Percentiles rank a stretch among this genome's conserved stretches.
Evolutionary conservation across 2,797 vertebrate species (phyloP).

Genomic region (Carapus acus): DNA sequence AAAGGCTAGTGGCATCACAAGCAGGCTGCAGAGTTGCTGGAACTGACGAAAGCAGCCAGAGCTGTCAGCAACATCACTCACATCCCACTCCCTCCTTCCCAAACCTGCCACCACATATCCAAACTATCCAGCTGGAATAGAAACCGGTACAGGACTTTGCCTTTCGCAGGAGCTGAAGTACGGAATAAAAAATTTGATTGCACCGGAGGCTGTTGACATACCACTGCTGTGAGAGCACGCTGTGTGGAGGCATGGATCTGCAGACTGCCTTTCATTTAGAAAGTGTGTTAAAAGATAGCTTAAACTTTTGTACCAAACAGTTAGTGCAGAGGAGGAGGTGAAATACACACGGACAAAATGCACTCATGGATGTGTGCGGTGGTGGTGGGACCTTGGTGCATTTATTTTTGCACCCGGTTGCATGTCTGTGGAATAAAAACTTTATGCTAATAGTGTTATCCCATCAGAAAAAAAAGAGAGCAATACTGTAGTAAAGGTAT

Average conservation of each 20-base stretch:
- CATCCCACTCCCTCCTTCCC: constrained; percentile 52
- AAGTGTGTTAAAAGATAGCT: constrained; percentile 68
- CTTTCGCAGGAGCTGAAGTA: constrained; percentile 62
- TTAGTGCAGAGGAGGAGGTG: constrained; percentile 22
- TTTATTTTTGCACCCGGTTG: constrained; percentile 18
- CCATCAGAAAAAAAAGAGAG: constrained; percentile 46
- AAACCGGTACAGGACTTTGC: constrained; percentile 55
- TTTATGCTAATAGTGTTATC: constrained; percentile 50
- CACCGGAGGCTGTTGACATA: constrained; percentile 71
- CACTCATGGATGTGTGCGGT: constrained; percentile 8
- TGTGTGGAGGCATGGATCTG: constrained; percentile 55
- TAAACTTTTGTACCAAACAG: constrained; percentile 69
- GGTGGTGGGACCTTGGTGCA: not conserved
- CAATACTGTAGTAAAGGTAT: constrained; percentile 53
- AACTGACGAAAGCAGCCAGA: constrained; percentile 70
- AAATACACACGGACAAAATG: constrained; percentile 1
- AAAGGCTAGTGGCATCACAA: constrained; percentile 70
- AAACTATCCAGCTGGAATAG: constrained; percentile 67
- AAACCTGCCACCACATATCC: constrained; percentile 48
- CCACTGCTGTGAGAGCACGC: constrained; percentile 60
- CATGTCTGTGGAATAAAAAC: constrained; percentile 32
- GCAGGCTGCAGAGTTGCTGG: constrained; percentile 57
- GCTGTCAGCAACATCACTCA: constrained; percentile 75
- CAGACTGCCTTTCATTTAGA: constrained; percentile 67
- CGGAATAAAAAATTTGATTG: constrained; percentile 59